A percentile compares a stretch with the other conserved stretches of the same genome.
phyloP scores from a whole-genome alignment of 2,113 vertebrate species.

The Australoheros scitulus region DNA sequence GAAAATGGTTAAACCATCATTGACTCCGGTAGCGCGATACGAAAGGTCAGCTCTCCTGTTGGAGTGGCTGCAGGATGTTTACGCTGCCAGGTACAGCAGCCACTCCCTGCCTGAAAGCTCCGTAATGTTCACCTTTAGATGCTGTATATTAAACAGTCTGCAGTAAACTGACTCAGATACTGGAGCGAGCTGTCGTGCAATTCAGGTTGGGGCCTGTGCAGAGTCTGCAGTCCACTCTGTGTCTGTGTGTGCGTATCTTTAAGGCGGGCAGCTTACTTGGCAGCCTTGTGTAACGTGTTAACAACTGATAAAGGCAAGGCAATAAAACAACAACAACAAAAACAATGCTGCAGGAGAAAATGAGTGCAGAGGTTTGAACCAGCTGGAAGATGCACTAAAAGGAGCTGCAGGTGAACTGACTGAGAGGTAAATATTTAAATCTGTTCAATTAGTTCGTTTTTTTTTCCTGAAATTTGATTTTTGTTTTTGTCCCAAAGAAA shows the following conservation, averaged over 20 bases:
- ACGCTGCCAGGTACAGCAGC: neutral
- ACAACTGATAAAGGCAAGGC: conserved; percentile 58
- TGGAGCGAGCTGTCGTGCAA: neutral
- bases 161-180: neutral
- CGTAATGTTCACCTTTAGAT: neutral
- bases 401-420: neutral
- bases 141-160: conserved; percentile 9
- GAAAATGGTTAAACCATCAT: neutral
- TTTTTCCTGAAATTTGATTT: conserved; percentile 1
- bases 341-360: conserved; percentile 2
- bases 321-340: neutral
- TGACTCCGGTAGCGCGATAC: neutral
- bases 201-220: neutral
- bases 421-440: neutral
- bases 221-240: neutral
- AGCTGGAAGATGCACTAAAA: neutral
- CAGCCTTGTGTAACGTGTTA: conserved; percentile 49
- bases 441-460: neutral
- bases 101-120: neutral
- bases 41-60: neutral
- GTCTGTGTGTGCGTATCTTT: conserved; percentile 10
- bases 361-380: neutral
- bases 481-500: neutral
- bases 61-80: neutral
- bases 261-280: conserved; percentile 37